Evolutionary conservation across 2,888 invertebrate species (phyloP).

Genomic region (Erebia aethiops): DNA sequence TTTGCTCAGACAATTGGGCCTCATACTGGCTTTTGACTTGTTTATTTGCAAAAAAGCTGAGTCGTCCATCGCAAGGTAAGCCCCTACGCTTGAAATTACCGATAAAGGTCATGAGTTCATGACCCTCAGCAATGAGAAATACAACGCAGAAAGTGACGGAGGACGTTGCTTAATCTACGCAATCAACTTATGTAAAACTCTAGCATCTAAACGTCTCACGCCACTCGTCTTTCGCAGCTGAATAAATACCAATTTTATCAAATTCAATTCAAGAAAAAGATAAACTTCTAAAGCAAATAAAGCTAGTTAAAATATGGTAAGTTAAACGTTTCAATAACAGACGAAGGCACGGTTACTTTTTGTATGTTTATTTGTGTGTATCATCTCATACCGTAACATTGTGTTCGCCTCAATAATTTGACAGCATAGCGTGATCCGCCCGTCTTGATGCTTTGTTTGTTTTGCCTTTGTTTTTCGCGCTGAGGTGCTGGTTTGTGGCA

Average conservation of each 20-base stretch:
- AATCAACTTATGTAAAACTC: neutral
- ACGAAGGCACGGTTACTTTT: slow-evolving; percentile 22
- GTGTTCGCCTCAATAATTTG: slow-evolving; percentile 47
- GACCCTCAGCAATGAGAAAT: too few relatives aligned
- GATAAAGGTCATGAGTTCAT: too few relatives aligned
- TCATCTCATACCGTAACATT: slow-evolving; percentile 40
- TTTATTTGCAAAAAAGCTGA: too few relatives aligned
- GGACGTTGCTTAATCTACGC: neutral
- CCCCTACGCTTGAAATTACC: too few relatives aligned
- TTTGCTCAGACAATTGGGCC: too few relatives aligned
- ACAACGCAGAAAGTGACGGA: neutral
- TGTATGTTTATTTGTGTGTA: slow-evolving; percentile 32
- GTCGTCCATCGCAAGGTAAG: too few relatives aligned
- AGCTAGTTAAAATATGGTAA: slow-evolving; percentile 28
- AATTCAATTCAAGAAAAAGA: slow-evolving; percentile 17
- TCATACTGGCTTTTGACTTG: too few relatives aligned
- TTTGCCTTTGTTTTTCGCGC: slow-evolving; percentile 31
- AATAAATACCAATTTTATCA: slow-evolving; percentile 21
- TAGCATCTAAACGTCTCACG: slow-evolving; percentile 13
- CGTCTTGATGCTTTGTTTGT: slow-evolving; percentile 41
- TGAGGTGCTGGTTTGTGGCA: slow-evolving; percentile 13
- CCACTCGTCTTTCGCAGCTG: slow-evolving; percentile 22
- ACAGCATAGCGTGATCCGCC: slow-evolving; percentile 43
- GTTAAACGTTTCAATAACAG: slow-evolving; percentile 29
- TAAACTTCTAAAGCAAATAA: slow-evolving; percentile 23